Evolutionary conservation across 1,140 invertebrate species (phyloP).

Genomic region (Aphaenogaster floridana): DNA sequence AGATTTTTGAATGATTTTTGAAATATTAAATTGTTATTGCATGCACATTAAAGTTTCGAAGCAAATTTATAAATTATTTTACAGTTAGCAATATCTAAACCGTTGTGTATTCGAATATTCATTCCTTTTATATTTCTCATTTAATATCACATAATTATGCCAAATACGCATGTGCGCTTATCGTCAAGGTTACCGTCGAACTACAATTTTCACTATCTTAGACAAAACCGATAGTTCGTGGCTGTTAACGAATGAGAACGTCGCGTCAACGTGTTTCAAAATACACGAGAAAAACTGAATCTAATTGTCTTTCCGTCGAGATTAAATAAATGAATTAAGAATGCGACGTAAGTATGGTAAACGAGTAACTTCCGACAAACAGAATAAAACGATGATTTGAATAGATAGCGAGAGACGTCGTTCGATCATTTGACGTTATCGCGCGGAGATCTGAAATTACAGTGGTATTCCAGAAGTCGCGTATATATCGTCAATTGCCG

Average conservation of each 20-base stretch:
- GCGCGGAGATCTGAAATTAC: neutral
- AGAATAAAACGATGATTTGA: neutral
- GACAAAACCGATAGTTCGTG: neutral
- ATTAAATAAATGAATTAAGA: constrained; percentile 4
- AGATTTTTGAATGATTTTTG: neutral
- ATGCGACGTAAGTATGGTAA: neutral
- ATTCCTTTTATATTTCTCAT: too few species aligned
- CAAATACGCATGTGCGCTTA: neutral
- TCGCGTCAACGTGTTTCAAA: neutral
- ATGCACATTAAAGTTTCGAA: neutral
- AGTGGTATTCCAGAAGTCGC: neutral
- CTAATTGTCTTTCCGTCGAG: neutral
- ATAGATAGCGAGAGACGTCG: neutral
- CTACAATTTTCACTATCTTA: neutral
- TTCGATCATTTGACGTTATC: neutral
- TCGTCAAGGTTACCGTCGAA: neutral
- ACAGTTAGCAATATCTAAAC: neutral
- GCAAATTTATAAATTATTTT: neutral
- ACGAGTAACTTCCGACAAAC: neutral
- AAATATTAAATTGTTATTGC: neutral
- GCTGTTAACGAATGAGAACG: neutral
- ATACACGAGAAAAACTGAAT: neutral
- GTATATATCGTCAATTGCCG: neutral
- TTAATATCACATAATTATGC: neutral
- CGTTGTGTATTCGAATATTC: neutral